A percentile compares a stretch with the other conserved stretches of the same genome.
These are phyloP conservation scores for Gobius niger DNA, from an alignment of 2,113 vertebrate genomes.

Conservation along the genomic window DNA sequence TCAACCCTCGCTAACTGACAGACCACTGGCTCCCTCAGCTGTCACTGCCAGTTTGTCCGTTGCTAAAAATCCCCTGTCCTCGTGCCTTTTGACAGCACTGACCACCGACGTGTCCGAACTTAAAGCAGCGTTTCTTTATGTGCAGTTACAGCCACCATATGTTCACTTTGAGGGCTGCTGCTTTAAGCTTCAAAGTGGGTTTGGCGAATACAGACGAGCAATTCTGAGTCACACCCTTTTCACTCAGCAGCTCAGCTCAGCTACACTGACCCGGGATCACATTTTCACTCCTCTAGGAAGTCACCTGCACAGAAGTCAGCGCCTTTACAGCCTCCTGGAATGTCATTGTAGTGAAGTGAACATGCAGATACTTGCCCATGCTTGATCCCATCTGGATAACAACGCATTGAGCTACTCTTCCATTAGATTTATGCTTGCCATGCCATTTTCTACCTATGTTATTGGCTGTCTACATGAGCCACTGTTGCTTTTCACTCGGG, in stretches of 20 bases:
- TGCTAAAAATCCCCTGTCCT: not conserved
- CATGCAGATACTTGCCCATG: conserved; percentile 2
- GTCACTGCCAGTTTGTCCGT: conserved; percentile 37
- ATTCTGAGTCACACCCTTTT: conserved; percentile 52
- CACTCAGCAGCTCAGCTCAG: not conserved
- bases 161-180: not conserved
- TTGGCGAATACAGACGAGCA: conserved; percentile 4
- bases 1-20: conserved; percentile 23
- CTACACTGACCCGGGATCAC: not conserved
- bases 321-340: not conserved
- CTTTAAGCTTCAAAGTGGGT: not conserved
- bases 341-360: not conserved
- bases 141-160: no score
- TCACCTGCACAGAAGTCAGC: no score
- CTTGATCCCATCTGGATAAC: not conserved
- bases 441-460: not conserved
- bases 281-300: not conserved
- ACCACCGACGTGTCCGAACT: no score
- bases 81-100: no score
- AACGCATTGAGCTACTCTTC: not conserved
- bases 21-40: conserved; percentile 30
- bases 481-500: not conserved
- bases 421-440: no score
- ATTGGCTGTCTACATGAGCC: not conserved
- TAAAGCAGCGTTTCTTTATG: not conserved